These are phyloP conservation scores for Amphipoea oculea DNA, from an alignment of 2,888 invertebrate species.

Conservation along the genomic window DNA sequence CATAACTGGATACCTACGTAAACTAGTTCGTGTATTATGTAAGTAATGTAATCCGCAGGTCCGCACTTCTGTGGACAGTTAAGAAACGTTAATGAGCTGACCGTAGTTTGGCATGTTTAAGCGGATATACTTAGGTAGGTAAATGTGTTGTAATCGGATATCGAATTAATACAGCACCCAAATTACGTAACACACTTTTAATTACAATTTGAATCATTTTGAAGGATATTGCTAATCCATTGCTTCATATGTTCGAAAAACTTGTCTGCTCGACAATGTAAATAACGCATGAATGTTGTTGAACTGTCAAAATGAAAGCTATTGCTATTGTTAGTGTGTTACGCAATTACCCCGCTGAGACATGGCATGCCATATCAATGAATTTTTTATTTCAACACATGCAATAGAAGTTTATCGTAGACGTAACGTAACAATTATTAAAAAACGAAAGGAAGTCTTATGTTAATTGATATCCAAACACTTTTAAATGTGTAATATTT, in stretches of 20 bases:
- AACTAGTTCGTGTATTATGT: slow-evolving; percentile 74
- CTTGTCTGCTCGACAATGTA: not conserved
- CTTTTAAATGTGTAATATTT: slow-evolving; percentile 21
- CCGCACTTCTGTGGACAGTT: slow-evolving; percentile 68
- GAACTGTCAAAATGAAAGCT: not conserved
- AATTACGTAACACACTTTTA: not conserved
- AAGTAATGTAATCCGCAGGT: slow-evolving; percentile 61
- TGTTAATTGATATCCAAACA: slow-evolving; percentile 39
- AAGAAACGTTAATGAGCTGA: slow-evolving; percentile 63
- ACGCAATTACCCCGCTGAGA: not conserved
- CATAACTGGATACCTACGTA: slow-evolving; percentile 64
- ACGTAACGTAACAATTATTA: slow-evolving; percentile 10
- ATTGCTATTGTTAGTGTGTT: no score
- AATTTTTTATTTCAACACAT: slow-evolving; percentile 33
- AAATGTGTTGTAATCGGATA: slow-evolving; percentile 22
- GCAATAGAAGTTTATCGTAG: slow-evolving; percentile 11
- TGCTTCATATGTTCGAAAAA: no score
- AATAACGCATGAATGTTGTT: not conserved
- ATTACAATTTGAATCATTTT: not conserved
- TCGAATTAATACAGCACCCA: slow-evolving; percentile 24
- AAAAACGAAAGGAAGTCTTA: slow-evolving; percentile 17
- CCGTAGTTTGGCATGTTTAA: slow-evolving; percentile 40
- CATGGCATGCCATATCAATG: slow-evolving; percentile 13
- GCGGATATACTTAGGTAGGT: slow-evolving; percentile 9
- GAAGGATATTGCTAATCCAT: not conserved